phyloP scores from a whole-genome alignment of 2,113 vertebrate species.

The Mungos mungo region DNA sequence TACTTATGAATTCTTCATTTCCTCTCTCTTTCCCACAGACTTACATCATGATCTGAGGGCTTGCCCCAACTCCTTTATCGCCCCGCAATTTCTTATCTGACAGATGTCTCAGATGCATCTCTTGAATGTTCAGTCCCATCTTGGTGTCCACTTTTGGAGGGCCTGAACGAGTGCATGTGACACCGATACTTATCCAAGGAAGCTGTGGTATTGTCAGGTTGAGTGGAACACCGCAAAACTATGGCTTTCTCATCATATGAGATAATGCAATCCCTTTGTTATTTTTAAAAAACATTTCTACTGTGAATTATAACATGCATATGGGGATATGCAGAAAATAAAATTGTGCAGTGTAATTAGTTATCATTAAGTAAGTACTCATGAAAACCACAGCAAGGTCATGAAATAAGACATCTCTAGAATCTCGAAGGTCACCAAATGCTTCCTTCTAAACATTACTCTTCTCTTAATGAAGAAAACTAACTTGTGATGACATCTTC shows the following conservation, averaged over 20 bases:
- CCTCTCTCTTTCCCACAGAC: not conserved
- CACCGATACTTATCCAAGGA: not conserved
- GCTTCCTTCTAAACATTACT: not conserved
- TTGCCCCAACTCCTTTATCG: not conserved
- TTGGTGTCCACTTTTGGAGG: not conserved
- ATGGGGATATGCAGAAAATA: not conserved
- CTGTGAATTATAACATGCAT: not conserved
- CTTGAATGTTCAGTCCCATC: not conserved
- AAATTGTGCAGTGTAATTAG: not conserved
- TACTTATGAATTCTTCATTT: not conserved
- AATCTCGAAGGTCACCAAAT: not conserved
- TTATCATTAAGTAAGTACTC: not conserved
- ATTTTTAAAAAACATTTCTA: not conserved
- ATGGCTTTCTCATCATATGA: not conserved
- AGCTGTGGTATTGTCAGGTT: not conserved
- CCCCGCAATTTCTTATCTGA: not conserved
- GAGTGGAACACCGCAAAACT: not conserved
- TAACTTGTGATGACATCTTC: not conserved
- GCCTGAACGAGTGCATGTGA: not conserved
- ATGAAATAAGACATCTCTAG: not conserved
- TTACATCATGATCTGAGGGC: not conserved
- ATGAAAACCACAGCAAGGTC: not conserved
- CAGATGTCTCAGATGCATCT: not conserved
- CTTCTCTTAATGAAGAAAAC: not conserved
- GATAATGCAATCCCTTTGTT: not conserved